A percentile compares a stretch with the other conserved stretches of the same genome.
These are phyloP conservation scores for Dascyllus trimaculatus DNA, from an alignment of 2,113 vertebrate genomes.

Conservation along the genomic window DNA sequence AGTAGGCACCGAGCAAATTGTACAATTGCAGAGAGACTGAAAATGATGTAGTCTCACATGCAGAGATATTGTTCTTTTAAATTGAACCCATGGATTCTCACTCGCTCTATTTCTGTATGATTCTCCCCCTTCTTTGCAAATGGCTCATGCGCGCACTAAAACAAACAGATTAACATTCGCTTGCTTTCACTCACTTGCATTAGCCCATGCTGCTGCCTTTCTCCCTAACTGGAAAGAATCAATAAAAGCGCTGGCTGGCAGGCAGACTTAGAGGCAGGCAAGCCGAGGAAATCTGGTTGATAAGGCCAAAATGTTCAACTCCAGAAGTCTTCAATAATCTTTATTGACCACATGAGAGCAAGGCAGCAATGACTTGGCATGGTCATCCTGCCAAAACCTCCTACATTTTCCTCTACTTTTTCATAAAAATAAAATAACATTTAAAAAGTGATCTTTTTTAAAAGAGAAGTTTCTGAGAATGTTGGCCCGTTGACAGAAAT, in stretches of 20 bases:
- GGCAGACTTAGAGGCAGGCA: conserved; percentile 31
- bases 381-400: conserved; percentile 20
- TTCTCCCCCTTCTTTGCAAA: not conserved
- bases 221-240: conserved; percentile 48
- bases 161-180: conserved; percentile 35
- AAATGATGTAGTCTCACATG: conserved; percentile 41
- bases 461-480: not conserved
- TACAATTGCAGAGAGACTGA: conserved; percentile 36
- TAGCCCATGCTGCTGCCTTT: conserved; percentile 17
- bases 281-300: conserved; percentile 40
- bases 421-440: not conserved
- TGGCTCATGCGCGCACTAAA: conserved; percentile 28
- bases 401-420: not conserved
- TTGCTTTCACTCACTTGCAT: conserved; percentile 23
- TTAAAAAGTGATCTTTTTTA: not conserved
- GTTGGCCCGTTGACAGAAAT: conserved; percentile 30
- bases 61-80: conserved; percentile 51
- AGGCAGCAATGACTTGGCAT: not conserved
- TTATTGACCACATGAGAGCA: conserved; percentile 55
- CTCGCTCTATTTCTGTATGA: conserved; percentile 13
- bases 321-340: conserved; percentile 48
- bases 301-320: conserved; percentile 50
- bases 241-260: conserved; percentile 39
- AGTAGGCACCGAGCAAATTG: conserved; percentile 50
- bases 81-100: conserved; percentile 28